phyloP scores from a whole-genome alignment of 1,140 invertebrate genomes.

The Bombus soroeensis region DNA sequence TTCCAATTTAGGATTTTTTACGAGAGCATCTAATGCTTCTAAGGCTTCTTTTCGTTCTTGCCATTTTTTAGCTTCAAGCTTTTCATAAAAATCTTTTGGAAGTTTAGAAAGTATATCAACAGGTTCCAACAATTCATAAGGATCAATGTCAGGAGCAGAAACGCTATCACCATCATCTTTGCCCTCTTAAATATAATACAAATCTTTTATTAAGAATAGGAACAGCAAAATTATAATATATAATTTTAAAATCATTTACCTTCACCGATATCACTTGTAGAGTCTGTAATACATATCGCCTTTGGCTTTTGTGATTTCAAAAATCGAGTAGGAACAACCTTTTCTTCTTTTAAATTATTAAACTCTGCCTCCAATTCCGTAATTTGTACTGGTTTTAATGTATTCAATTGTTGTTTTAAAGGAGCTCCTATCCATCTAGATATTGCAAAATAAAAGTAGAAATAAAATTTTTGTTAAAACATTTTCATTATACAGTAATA shows the following conservation, averaged over 20 bases:
- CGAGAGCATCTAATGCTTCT: conserved; percentile 90
- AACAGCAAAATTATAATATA: neutral
- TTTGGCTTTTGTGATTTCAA: conserved; percentile 95
- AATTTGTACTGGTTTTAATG: conserved; percentile 94
- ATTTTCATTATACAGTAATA: neutral
- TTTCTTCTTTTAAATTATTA: conserved; percentile 86
- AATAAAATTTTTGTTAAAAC: conserved; percentile 6
- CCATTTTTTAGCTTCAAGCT: conserved; percentile 98
- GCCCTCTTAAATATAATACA: conserved; percentile 76
- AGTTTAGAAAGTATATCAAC: conserved; percentile 96
- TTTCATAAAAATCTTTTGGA: conserved; percentile 98
- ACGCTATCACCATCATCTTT: conserved; percentile 85
- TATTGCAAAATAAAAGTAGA: conserved; percentile 13
- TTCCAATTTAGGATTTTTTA: conserved; percentile 94
- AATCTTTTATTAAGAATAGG: neutral
- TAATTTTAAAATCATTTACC: conserved; percentile 71
- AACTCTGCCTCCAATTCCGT: conserved; percentile 96
- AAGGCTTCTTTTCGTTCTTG: conserved; percentile 96
- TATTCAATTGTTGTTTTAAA: conserved; percentile 92
- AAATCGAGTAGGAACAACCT: conserved; percentile 90
- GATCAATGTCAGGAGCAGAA: conserved; percentile 90
- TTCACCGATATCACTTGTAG: conserved; percentile 81
- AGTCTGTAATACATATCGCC: conserved; percentile 84
- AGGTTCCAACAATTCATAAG: conserved; percentile 94
- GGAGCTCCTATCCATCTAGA: conserved; percentile 93